A percentile compares a stretch with the other conserved stretches of the same genome.
These are phyloP conservation scores for Polymixis flavicincta DNA, from an alignment of 2,888 invertebrate species.

Conservation along the genomic window DNA sequence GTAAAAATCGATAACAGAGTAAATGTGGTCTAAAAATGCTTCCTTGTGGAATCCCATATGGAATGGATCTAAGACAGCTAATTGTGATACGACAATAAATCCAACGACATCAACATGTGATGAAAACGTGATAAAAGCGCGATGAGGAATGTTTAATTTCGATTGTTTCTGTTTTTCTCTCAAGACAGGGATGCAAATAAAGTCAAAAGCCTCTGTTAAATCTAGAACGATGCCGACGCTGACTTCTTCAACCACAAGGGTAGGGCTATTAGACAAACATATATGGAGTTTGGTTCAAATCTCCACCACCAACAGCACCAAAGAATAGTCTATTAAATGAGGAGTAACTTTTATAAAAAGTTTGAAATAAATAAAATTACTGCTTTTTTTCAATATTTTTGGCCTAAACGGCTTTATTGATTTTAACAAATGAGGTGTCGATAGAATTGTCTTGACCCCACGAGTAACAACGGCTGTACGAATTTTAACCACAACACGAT, in stretches of 20 bases:
- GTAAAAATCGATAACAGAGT: neutral
- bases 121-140: neutral
- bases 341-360: neutral
- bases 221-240: neutral
- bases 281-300: neutral
- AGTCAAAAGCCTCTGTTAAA: slow-evolving; percentile 6
- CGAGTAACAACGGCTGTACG: neutral
- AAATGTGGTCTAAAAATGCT: neutral
- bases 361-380: neutral
- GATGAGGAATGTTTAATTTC: neutral
- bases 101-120: neutral
- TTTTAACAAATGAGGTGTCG: neutral
- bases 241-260: neutral
- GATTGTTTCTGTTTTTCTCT: neutral
- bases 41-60: slow-evolving; percentile 2
- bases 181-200: neutral
- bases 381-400: neutral
- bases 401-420: neutral
- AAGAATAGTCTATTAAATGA: neutral
- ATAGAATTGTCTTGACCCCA: neutral
- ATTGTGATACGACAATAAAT: neutral
- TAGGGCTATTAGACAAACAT: neutral
- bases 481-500: too few relatives aligned
- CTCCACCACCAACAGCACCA: neutral
- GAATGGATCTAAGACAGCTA: neutral